These are phyloP conservation scores for Bradypodion pumilum DNA, from an alignment of 2,797 vertebrate species.

Conservation along the genomic window DNA sequence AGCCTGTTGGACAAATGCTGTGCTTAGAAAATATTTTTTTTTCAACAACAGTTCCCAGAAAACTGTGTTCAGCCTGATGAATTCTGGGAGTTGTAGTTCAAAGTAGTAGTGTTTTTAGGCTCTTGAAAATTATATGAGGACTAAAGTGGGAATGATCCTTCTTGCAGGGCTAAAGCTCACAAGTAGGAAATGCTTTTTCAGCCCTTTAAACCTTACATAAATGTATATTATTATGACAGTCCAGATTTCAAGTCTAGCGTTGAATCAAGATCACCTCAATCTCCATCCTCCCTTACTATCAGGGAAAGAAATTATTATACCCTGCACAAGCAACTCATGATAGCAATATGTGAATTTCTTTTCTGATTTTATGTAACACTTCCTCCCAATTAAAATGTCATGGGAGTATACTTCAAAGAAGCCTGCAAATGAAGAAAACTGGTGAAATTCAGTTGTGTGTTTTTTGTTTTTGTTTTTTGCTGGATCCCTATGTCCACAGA, in stretches of 20 bases:
- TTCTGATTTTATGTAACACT: not conserved
- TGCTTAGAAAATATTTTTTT: too few relatives aligned
- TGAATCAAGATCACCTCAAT: not conserved
- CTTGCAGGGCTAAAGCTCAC: not conserved
- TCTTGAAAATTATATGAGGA: too few relatives aligned
- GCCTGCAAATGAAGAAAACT: slow-evolving; percentile 21
- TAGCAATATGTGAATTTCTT: not conserved
- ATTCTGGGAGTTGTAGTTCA: too few relatives aligned
- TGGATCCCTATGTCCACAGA: not conserved
- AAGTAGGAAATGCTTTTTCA: not conserved
- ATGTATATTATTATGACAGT: not conserved
- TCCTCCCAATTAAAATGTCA: not conserved
- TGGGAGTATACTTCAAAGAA: not conserved
- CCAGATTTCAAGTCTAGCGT: not conserved
- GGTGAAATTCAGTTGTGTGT: slow-evolving; percentile 10
- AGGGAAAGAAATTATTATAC: not conserved
- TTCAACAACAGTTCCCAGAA: too few relatives aligned
- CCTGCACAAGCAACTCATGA: not conserved
- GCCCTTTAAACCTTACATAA: not conserved
- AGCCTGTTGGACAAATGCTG: not conserved
- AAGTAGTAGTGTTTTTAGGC: too few relatives aligned
- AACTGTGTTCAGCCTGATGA: too few relatives aligned
- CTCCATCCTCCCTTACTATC: not conserved
- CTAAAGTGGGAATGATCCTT: not conserved
- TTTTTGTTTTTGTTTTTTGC: too few relatives aligned